Conservation (phyloP, 2,888 invertebrate species). For the Epinotia demarniana region DNA sequence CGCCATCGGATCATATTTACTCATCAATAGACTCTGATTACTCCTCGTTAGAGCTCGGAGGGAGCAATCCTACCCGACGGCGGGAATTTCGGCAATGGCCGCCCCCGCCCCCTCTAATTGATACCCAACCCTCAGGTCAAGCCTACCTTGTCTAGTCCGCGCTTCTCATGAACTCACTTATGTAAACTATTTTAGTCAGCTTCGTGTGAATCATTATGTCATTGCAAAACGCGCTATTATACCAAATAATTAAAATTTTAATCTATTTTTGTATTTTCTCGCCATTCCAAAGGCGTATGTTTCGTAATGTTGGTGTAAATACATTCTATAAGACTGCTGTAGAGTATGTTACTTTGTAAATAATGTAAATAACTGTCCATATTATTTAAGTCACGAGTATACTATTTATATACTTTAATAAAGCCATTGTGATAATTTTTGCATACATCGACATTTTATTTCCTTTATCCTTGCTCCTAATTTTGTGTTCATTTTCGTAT, state of each 20-base stretch:
- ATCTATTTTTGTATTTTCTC: conserved; percentile 82
- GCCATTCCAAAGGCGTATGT: conserved; percentile 74
- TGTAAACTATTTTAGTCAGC: conserved; percentile 73
- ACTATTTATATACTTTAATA: conserved; percentile 85
- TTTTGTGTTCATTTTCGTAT: conserved; percentile 34
- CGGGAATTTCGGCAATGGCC: conserved; percentile 80
- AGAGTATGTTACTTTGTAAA: conserved; percentile 80
- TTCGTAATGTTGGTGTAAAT: conserved; percentile 79
- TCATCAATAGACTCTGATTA: conserved; percentile 96
- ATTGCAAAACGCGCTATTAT: conserved; percentile 80
- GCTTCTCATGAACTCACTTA: conserved; percentile 63
- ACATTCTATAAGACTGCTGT: conserved; percentile 85
- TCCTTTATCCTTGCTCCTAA: conserved; percentile 43
- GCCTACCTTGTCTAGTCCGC: conserved; percentile 81
- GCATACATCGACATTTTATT: conserved; percentile 69
- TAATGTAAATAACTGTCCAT: conserved; percentile 80
- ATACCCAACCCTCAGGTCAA: conserved; percentile 78
- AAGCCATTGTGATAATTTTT: conserved; percentile 85
- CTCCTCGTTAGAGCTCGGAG: conserved; percentile 90
- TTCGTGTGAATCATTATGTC: conserved; percentile 76
- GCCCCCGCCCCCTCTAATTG: conserved; percentile 76
- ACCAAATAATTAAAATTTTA: conserved; percentile 82
- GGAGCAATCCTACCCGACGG: conserved; percentile 74
- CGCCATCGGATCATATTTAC: conserved; percentile 94
- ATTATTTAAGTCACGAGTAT: conserved; percentile 79